Conservation (phyloP, 2,113 vertebrate genomes). For the Phainopepla nitens region DNA sequence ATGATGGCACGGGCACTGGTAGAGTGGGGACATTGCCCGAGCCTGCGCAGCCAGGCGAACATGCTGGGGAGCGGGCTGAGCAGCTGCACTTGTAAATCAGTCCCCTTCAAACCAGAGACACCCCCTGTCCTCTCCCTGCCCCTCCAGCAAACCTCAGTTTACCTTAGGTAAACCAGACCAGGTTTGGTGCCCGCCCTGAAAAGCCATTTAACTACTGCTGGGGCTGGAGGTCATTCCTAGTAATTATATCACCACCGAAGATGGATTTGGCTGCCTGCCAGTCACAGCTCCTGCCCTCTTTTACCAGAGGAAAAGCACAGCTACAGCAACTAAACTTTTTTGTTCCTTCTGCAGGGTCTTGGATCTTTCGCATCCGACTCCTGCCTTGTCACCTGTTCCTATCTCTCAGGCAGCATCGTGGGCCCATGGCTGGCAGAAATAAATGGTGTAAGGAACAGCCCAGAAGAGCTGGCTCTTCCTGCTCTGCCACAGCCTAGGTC, state of each 20-base stretch:
- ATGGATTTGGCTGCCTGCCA: constrained; percentile 61
- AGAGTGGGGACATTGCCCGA: not conserved
- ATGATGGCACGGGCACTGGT: rapidly evolving
- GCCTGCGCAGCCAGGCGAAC: not conserved
- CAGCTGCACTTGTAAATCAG: not conserved
- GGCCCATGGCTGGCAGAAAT: not conserved
- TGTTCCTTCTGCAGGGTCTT: not conserved
- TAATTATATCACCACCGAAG: constrained; percentile 55
- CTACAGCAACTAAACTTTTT: constrained; percentile 10
- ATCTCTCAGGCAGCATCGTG: not conserved
- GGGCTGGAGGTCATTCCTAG: constrained; percentile 49
- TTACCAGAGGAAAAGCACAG: constrained; percentile 18
- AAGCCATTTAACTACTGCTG: constrained; percentile 33
- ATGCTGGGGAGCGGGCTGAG: rapidly evolving
- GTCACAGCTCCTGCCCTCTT: constrained; percentile 25
- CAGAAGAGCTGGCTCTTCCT: not conserved
- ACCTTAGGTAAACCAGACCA: not conserved
- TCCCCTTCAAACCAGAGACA: not conserved
- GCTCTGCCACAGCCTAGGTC: not conserved
- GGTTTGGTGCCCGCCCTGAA: constrained; percentile 1
- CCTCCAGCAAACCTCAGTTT: not conserved
- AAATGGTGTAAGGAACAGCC: not conserved
- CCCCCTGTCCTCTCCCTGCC: not conserved
- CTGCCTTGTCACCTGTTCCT: not conserved
- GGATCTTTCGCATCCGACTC: not conserved